Evolutionary conservation across 1,140 invertebrate species (phyloP), one percentile per base, ranked within the genome.

Genomic region (Doryteuthis pealeii): DNA sequence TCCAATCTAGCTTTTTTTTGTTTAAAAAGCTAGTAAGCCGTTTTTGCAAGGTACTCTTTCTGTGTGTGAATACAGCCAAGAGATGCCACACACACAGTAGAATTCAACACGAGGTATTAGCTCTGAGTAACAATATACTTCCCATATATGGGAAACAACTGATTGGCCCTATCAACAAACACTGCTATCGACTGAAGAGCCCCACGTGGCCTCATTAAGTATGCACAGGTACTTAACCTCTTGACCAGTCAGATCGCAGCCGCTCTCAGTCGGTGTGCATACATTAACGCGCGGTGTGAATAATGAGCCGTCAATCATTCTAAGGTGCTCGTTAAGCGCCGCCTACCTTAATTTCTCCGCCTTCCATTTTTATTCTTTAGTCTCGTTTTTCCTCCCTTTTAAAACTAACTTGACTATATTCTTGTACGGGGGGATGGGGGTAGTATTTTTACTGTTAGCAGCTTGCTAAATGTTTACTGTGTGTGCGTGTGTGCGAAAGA

Each of bases 91-190:
- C 80, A 80, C 80, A 77, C 72, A 74, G 70, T 68, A 76, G 68
- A 75, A 76, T 76, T 78, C 78, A 72, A 80, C 80, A 81, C 81
- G 78, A 78, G 76, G 78, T 78, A 77, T 78, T 77, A 76, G 75
- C 78, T 71, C 72, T 72, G 71, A 75, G 74, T 76, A 82, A 81
- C 79, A 82, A 82, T 85, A 80, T 76, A 80, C 78, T 85, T 78
- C 77, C 79, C 79, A 78, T 81, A 82, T 80, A 79, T 80, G 83
- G 80, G 73, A 81, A 75, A 74, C 75, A 81, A 74, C 75, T 84
- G 83, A 85, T 85, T 85, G 84, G 83, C 83, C 80, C 81, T 80
- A 84, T 85, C 81, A 79, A 79, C 81, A 81, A 83, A 80, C 78
- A 84, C 82, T 74, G 74, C 79, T 76, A 77, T 79, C 77, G 76